Percentiles rank a stretch among this genome's conserved stretches.
These are phyloP conservation scores for Manis javanica DNA, from an alignment of 2,797 vertebrate species.

Conservation along the genomic window DNA sequence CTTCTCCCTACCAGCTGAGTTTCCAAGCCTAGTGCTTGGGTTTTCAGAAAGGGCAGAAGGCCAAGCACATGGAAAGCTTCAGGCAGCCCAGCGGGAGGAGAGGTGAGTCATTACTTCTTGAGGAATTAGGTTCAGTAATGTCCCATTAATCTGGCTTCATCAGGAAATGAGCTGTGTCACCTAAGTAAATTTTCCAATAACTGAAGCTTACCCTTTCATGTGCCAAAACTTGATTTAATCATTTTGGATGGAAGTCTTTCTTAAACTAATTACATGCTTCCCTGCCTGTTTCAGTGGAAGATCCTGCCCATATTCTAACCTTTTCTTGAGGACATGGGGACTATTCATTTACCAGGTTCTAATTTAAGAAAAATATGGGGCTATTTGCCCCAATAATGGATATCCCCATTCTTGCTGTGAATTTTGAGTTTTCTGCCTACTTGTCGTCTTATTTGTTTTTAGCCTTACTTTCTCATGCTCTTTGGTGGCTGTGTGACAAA, in stretches of 20 bases:
- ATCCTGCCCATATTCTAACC: slow-evolving; percentile 56
- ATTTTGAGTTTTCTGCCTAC: slow-evolving; percentile 25
- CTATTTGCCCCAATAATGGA: slow-evolving; percentile 31
- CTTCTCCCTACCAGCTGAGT: slow-evolving; percentile 17
- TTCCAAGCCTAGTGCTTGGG: slow-evolving; percentile 21
- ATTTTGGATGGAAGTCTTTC: slow-evolving; percentile 73
- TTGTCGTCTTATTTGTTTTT: background rate
- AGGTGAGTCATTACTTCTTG: slow-evolving; percentile 77
- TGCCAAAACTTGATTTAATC: slow-evolving; percentile 78
- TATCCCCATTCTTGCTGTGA: background rate
- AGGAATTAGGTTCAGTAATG: slow-evolving; percentile 74
- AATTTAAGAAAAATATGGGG: slow-evolving; percentile 60
- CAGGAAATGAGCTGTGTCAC: slow-evolving; percentile 81
- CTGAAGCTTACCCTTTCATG: slow-evolving; percentile 73
- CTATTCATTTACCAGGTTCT: slow-evolving; percentile 34
- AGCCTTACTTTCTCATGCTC: background rate
- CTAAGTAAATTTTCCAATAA: slow-evolving; percentile 77
- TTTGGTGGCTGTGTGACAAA: background rate
- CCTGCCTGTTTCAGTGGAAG: slow-evolving; percentile 59
- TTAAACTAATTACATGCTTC: slow-evolving; percentile 74
- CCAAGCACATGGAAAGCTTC: slow-evolving; percentile 65
- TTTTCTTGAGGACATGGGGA: slow-evolving; percentile 62
- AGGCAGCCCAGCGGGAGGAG: slow-evolving; percentile 73
- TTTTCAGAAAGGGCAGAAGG: slow-evolving; percentile 72
- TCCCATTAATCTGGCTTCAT: slow-evolving; percentile 78